Base-by-base conservation (phyloP, 2,113 vertebrate species). In the Siniperca chuatsi region DNA sequence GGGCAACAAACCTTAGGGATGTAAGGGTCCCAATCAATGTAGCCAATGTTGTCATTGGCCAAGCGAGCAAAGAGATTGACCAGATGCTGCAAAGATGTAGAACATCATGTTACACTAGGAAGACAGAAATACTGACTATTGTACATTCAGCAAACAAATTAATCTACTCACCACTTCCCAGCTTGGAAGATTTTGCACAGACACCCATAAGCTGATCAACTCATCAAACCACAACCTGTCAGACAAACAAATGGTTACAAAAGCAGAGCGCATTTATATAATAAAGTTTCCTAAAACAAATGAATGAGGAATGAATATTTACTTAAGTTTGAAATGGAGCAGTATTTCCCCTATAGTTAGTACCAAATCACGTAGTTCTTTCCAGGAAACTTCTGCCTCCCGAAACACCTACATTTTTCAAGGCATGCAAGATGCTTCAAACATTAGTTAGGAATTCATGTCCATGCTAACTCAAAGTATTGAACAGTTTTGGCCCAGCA, bases 201-300 rank as follows among this genome's bases (percentile, higher is more conserved):
- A 97, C 89, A 97, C 95, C 98, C 98, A 99, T 91, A 99, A 96
- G 90, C 94, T 96, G 91, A 99, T 95, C 89, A 99, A 92, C 92
- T 99, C 98, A 94, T 98, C 97, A 90, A 98, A 97, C 98, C 98
- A 99, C 94, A 99, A 97, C 93, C 98, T 99, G 95, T 33, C 35
- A 83, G 81, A 89, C 2, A 84, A 78, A 78, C 7, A 81, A 46
- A 77, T 21, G 15, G 48, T 81, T 48, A 81, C 12, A 70, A 54
- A 54, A 57, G 3, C 16, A 82, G 42, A 44, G 40, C 8, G 8
- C 8, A 44, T 1, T 10, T 44, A 10, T 44, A 44, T 44, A 9
- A 44, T 44, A 44, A 9, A 23, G 20, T n/a, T 37, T n/a, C 48
- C 10, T 40, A 3, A 37, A 37, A 37, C 48, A 25, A 57, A 57